Evolutionary conservation across 2,888 invertebrate genomes (phyloP).

Genomic region (Ornithoptera priamus): DNA sequence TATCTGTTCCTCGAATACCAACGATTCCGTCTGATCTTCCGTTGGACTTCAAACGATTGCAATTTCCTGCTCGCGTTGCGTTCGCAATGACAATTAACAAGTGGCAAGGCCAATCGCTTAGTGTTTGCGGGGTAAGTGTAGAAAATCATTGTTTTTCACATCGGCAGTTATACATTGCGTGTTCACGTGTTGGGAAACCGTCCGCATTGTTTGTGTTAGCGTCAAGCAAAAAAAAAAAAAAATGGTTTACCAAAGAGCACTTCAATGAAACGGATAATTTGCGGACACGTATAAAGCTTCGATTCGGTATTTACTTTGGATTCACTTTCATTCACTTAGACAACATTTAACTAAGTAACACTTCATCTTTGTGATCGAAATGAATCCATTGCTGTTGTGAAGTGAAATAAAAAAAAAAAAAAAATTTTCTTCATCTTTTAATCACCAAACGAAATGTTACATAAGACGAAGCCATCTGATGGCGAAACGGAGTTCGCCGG

Average conservation of each 20-base stretch:
- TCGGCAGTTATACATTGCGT: constrained; percentile 23
- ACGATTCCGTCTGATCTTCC: neutral
- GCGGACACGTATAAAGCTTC: no score
- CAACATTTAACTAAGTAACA: no score
- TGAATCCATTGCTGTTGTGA: no score
- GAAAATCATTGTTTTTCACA: constrained; percentile 22
- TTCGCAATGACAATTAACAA: constrained; percentile 2
- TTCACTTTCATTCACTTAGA: no score
- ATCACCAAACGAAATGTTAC: no score
- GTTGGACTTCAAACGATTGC: neutral
- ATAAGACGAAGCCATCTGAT: no score
- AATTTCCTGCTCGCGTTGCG: neutral
- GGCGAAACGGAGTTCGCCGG: no score
- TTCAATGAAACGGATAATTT: no score
- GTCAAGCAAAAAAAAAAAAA: constrained; percentile 16
- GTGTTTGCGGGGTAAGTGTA: constrained; percentile 19
- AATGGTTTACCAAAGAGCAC: constrained; percentile 12
- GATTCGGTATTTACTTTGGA: no score
- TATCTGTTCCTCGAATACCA: constrained; percentile 10
- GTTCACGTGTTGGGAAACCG: constrained; percentile 25
- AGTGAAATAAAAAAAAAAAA: no score
- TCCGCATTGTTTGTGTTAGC: constrained; percentile 27
- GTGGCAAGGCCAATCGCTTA: constrained; percentile 30
- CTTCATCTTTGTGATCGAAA: no score
- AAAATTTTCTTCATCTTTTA: no score